Evolutionary conservation across 2,797 vertebrate species (phyloP).

Genomic region (Neosilurus hyrtlii): DNA sequence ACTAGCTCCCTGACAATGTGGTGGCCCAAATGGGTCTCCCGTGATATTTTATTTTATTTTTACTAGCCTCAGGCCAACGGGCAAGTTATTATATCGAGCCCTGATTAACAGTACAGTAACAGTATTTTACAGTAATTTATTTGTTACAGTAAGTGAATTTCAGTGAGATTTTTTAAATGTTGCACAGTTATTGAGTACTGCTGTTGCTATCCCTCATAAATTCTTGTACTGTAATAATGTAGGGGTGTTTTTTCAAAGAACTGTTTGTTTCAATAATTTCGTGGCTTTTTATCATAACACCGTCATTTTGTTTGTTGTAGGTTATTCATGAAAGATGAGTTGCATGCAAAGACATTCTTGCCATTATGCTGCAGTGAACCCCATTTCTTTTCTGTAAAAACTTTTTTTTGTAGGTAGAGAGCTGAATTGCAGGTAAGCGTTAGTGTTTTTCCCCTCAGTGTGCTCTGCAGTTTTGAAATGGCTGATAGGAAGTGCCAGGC

Average conservation of each 20-base stretch:
- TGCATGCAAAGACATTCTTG: not conserved
- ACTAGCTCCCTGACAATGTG: too few species aligned
- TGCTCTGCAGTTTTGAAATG: conserved; percentile 36
- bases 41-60: too few species aligned
- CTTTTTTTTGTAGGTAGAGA: not conserved
- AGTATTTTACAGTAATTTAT: not conserved
- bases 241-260: not conserved
- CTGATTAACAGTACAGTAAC: too few species aligned
- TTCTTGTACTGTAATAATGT: not conserved
- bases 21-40: too few species aligned
- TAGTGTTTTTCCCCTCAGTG: conserved; percentile 7
- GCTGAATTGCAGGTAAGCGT: conserved; percentile 2
- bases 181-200: not conserved
- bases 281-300: not conserved
- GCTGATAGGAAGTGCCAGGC: conserved; percentile 49
- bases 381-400: not conserved
- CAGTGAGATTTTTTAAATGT: not conserved
- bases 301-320: not conserved
- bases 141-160: not conserved
- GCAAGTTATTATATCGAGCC: too few species aligned
- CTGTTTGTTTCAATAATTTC: not conserved
- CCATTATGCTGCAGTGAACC: not conserved
- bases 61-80: too few species aligned
- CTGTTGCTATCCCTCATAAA: not conserved
- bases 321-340: not conserved